Evolutionary conservation across 2,113 vertebrate species (phyloP).

Genomic region (Pterophyllum scalare): DNA sequence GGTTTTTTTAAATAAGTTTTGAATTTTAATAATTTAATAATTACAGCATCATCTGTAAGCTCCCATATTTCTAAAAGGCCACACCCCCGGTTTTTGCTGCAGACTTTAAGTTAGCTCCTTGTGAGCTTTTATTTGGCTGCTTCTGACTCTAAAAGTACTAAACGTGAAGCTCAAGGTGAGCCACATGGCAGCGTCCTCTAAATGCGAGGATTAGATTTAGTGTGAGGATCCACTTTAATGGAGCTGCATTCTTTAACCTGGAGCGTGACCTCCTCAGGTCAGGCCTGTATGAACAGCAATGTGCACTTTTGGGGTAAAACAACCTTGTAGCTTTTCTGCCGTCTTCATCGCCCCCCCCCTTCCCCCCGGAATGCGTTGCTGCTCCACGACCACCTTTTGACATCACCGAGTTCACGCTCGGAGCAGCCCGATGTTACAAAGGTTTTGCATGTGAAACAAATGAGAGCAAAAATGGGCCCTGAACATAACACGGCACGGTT

Average conservation of each 20-base stretch:
- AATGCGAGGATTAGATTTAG: neutral
- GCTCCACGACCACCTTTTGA: conserved; percentile 44
- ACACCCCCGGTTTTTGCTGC: neutral
- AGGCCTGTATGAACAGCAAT: neutral
- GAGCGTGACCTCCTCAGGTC: neutral
- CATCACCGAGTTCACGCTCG: conserved; percentile 9
- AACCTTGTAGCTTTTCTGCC: conserved; percentile 4
- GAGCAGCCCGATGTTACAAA: neutral
- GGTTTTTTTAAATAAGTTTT: no score
- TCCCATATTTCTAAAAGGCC: neutral
- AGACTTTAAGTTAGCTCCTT: neutral
- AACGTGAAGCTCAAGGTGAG: neutral
- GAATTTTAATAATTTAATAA: neutral
- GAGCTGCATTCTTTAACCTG: neutral
- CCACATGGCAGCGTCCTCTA: neutral
- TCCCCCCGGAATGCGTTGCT: neutral
- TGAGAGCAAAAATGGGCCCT: conserved; percentile 12
- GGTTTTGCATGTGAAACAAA: conserved; percentile 27
- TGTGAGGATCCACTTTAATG: neutral
- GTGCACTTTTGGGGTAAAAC: neutral
- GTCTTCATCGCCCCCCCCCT: conserved; percentile 4
- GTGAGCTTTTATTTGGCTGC: neutral
- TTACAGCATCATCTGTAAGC: neutral
- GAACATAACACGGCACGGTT: conserved; percentile 16
- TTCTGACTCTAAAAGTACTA: neutral